Evolutionary conservation across 2,797 vertebrate genomes (phyloP).

Genomic region (Alectoris magna): DNA sequence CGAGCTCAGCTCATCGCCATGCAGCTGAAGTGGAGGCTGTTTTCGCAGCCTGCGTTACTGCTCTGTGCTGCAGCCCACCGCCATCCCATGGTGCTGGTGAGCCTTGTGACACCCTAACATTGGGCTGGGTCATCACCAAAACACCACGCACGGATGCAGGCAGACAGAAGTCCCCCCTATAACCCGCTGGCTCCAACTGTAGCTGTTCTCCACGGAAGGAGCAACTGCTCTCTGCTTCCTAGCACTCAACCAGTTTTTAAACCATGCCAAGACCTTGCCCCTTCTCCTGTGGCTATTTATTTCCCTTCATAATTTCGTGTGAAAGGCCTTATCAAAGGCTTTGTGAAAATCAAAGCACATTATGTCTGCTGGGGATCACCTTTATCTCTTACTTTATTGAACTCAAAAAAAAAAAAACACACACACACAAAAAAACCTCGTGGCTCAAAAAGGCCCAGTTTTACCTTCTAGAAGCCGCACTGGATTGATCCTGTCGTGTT

Average conservation of each 20-base stretch:
- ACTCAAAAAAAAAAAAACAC: not conserved
- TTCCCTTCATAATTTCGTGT: constrained; percentile 72
- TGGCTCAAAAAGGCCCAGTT: constrained; percentile 20
- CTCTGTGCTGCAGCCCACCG: not conserved
- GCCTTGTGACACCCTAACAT: constrained; percentile 16
- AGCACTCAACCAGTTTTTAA: constrained; percentile 58
- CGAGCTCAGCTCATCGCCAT: constrained; percentile 36
- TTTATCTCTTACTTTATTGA: constrained; percentile 67
- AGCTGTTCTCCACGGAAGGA: not conserved
- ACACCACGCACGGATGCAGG: not conserved
- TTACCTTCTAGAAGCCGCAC: constrained; percentile 29
- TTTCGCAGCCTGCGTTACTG: constrained; percentile 46
- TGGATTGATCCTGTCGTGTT: constrained; percentile 63
- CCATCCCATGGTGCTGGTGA: not conserved
- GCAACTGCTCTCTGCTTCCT: constrained; percentile 60
- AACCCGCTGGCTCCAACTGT: not conserved
- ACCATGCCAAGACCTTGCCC: constrained; percentile 53
- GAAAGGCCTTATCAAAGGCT: constrained; percentile 75
- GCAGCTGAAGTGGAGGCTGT: constrained; percentile 45
- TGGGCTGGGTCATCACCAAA: rapidly evolving
- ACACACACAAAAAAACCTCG: not conserved
- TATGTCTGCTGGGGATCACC: constrained; percentile 50
- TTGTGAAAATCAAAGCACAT: constrained; percentile 60
- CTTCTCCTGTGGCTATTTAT: constrained; percentile 62
- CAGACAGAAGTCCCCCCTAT: not conserved